phyloP scores from a whole-genome alignment of 1,140 invertebrate species.

The Hycleus cichorii region DNA sequence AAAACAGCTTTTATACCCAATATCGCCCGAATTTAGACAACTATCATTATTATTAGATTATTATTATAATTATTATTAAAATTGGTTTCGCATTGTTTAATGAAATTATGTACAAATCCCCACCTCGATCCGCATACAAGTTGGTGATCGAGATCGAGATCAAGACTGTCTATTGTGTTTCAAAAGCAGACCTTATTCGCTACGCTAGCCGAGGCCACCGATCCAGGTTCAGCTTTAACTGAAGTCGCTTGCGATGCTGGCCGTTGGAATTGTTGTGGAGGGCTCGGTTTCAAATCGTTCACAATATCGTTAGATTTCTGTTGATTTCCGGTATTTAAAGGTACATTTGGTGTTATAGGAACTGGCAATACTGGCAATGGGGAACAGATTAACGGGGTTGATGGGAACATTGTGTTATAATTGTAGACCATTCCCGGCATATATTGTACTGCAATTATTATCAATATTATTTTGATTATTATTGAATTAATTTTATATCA shows the following conservation, averaged over 20 bases:
- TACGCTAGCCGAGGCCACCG: constrained; percentile 41
- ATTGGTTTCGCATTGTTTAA: background rate
- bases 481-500: background rate
- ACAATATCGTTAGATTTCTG: no score
- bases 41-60: background rate
- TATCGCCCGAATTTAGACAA: background rate
- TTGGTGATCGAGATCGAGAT: no score
- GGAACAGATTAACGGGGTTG: constrained; percentile 44
- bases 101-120: background rate
- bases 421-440: constrained; percentile 50
- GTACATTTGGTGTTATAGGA: constrained; percentile 17
- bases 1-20: constrained; percentile 11
- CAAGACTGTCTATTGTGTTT: no score
- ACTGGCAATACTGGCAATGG: constrained; percentile 41
- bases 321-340: background rate
- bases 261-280: constrained; percentile 35
- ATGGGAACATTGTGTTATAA: constrained; percentile 41
- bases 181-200: constrained; percentile 36
- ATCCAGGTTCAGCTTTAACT: constrained; percentile 54
- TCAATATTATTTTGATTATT: background rate
- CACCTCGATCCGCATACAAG: background rate
- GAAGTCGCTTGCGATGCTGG: constrained; percentile 53
- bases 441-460: constrained; percentile 41
- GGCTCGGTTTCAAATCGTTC: constrained; percentile 14
- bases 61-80: no score